Evolutionary conservation across 2,797 vertebrate genomes (phyloP), one percentile per base, ranked within the genome.

Genomic region (Lagodon rhomboides): DNA sequence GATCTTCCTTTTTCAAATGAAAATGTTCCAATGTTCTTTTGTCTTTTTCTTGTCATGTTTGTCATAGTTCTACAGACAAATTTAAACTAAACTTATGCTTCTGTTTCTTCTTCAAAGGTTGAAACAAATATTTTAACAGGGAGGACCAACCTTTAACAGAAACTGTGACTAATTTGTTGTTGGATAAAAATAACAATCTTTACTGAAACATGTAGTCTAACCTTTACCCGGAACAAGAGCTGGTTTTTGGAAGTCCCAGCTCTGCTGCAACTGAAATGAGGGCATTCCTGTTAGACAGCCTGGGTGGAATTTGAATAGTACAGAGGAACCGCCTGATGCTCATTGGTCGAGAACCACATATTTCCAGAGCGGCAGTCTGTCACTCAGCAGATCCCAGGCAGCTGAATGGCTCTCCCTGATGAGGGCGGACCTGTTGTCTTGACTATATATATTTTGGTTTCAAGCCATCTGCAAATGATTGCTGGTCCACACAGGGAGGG

Each of bases 251-350:
- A 63, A 75, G 69, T 63, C 53, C 12, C 78, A 53, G 75, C 60
- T 64, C 7, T 43, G 58, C 41, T 68, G 66, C 64, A 62, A 55
- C 79, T 49, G 84, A 89, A 91, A 92, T 85, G 88, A 91, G 92
- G 91, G 91, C 93, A 90, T 94, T 95, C 94, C 93, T 92, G 93
- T 89, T 91, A 73, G 87, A 73, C 90, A 92, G 94, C 92, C 91
- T 94, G 93, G 90, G 88, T 88, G 91, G 90, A 95, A 94, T 96
- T 96, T 96, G 95, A 96, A 96, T 94, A 93, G 93, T 92, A 93
- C 95, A 91, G 94, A 95, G 94, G 95, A 96, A 96, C 97, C 97
- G 97, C 98, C 97, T 69, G 82, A 50, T 58, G 92, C 81, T 91
- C 79, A 96, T 95, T 95, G 94, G 95, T 65, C 59, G 11, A 41